phyloP scores from a whole-genome alignment of 2,113 vertebrate genomes.

The Thunnus thynnus region DNA sequence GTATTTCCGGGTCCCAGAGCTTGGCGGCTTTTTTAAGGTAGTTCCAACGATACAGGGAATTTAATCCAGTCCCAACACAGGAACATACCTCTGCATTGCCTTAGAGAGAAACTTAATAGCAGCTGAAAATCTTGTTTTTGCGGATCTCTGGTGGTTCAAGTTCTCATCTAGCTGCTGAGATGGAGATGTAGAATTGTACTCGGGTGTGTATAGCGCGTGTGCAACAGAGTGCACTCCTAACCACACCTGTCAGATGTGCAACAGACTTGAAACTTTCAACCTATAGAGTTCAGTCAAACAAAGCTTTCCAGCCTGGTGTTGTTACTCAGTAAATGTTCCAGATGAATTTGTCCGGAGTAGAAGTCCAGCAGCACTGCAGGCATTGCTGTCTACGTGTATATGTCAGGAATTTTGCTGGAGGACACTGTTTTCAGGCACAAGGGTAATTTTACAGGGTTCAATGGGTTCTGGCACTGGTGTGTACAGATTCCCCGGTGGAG shows the following conservation, averaged over 20 bases:
- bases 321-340: slow-evolving; percentile 1
- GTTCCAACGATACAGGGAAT: background rate
- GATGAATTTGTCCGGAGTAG: background rate
- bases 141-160: background rate
- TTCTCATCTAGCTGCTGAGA: background rate
- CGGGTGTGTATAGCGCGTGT: background rate
- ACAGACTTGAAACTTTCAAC: background rate
- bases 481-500: slow-evolving; percentile 11
- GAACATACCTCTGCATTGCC: background rate
- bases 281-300: background rate
- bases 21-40: background rate
- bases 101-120: background rate
- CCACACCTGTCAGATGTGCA: background rate
- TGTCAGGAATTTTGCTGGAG: background rate
- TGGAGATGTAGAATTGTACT: background rate
- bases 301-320: background rate
- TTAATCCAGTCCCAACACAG: background rate
- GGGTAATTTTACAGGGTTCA: slow-evolving; percentile 38
- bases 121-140: background rate
- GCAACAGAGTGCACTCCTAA: background rate
- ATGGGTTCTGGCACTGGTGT: slow-evolving; percentile 51
- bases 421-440: background rate
- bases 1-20: background rate
- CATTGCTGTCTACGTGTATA: rapidly evolving
- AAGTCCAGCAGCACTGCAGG: background rate